Conservation (phyloP, 2,888 invertebrate species). For the Bombylius major region DNA sequence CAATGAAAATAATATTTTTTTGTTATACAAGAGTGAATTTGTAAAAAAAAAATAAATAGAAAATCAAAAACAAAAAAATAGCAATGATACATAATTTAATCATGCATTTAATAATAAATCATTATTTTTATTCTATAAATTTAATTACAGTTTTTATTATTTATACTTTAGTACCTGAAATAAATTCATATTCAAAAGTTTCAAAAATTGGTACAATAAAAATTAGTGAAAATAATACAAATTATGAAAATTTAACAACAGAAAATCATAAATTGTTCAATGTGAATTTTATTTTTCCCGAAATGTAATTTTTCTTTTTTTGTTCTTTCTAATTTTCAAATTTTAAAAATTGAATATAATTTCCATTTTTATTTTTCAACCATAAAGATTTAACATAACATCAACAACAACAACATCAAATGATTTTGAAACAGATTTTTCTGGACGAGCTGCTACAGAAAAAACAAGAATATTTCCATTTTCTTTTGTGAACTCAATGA, state of each 20-base stretch:
- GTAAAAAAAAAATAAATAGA: too few species aligned
- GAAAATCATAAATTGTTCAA: constrained; percentile 30
- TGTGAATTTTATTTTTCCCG: constrained; percentile 31
- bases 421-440: constrained; percentile 17
- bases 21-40: too few species aligned
- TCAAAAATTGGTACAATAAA: neutral
- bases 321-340: neutral
- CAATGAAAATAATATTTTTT: too few species aligned
- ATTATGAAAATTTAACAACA: constrained; percentile 19
- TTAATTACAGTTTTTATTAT: neutral
- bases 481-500: constrained; percentile 3
- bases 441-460: constrained; percentile 29
- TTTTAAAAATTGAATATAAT: too few species aligned
- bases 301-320: constrained; percentile 20
- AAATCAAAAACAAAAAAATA: too few species aligned
- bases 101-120: too few species aligned
- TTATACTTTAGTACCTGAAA: neutral
- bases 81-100: too few species aligned
- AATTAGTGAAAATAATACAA: constrained; percentile 12
- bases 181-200: constrained; percentile 2
- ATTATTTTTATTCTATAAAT: neutral
- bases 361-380: neutral
- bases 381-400: constrained; percentile 1
- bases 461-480: constrained; percentile 29
- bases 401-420: neutral